phyloP scores from a whole-genome alignment of 2,797 vertebrate species.

The Cuculus canorus region DNA sequence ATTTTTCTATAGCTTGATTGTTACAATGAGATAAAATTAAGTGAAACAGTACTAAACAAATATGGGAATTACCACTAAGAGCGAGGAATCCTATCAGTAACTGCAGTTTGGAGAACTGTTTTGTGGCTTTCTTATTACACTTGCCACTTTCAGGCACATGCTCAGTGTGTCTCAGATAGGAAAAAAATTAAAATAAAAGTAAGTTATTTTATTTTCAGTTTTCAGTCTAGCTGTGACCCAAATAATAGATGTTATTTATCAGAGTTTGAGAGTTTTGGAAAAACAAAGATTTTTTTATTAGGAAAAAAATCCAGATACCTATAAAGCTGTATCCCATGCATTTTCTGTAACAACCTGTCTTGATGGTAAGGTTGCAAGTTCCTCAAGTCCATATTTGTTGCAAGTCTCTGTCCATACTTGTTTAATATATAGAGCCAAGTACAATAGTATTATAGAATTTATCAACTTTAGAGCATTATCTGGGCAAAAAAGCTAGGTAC shows the following conservation, averaged over 20 bases:
- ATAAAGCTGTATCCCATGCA: not conserved
- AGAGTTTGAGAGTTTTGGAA: not conserved
- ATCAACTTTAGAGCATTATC: not conserved
- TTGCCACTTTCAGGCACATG: not conserved
- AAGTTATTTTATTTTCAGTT: not conserved
- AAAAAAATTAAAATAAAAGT: not conserved
- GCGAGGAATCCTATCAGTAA: not conserved
- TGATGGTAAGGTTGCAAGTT: not conserved
- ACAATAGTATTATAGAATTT: not conserved
- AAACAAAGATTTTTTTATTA: not conserved
- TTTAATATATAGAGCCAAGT: not conserved
- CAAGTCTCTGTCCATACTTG: not conserved
- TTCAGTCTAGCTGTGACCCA: not conserved
- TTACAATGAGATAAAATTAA: conserved; percentile 10
- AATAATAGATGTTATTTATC: not conserved
- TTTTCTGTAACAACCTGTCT: not conserved
- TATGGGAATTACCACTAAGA: not conserved
- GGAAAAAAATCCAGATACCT: not conserved
- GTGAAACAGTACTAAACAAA: not conserved
- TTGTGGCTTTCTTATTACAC: not conserved
- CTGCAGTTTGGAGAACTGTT: not conserved
- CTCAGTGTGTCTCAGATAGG: not conserved
- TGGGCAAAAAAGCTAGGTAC: not conserved
- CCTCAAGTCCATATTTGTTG: not conserved
- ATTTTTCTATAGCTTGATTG: not conserved